Conservation (phyloP, 2,888 invertebrate genomes). For the Hirtodrosophila duncani region DNA sequence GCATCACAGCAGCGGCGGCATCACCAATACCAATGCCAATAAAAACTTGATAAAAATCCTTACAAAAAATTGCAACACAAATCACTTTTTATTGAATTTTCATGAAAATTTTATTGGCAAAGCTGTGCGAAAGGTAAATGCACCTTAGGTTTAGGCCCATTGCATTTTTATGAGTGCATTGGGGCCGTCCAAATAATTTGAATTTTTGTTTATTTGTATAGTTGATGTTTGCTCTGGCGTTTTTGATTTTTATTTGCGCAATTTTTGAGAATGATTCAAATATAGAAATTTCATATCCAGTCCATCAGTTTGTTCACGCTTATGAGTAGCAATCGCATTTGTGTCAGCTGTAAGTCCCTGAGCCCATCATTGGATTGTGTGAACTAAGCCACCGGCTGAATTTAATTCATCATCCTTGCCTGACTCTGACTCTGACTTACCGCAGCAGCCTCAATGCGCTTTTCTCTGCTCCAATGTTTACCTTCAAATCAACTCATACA, state of each 20-base stretch:
- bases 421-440: slow-evolving; percentile 25
- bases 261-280: too few relatives aligned
- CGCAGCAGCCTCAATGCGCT: slow-evolving; percentile 31
- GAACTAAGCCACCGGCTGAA: slow-evolving; percentile 3
- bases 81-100: slow-evolving; percentile 72
- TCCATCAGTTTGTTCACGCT: too few relatives aligned
- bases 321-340: too few relatives aligned
- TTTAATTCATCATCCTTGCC: slow-evolving; percentile 24
- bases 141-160: slow-evolving; percentile 25
- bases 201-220: too few relatives aligned
- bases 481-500: slow-evolving; percentile 62
- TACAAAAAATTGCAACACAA: slow-evolving; percentile 48
- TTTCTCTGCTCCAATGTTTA: slow-evolving; percentile 56
- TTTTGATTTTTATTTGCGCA: too few relatives aligned
- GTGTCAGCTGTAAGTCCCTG: too few relatives aligned
- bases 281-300: too few relatives aligned
- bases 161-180: not conserved
- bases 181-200: not conserved
- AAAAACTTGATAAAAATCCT: slow-evolving; percentile 33
- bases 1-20: not conserved
- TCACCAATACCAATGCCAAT: not conserved
- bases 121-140: slow-evolving; percentile 47
- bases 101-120: slow-evolving; percentile 67
- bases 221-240: too few relatives aligned
- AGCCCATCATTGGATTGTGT: too few relatives aligned